These are phyloP conservation scores for Sardinella longiceps DNA, from an alignment of 2,797 vertebrate genomes.

Conservation along the genomic window DNA sequence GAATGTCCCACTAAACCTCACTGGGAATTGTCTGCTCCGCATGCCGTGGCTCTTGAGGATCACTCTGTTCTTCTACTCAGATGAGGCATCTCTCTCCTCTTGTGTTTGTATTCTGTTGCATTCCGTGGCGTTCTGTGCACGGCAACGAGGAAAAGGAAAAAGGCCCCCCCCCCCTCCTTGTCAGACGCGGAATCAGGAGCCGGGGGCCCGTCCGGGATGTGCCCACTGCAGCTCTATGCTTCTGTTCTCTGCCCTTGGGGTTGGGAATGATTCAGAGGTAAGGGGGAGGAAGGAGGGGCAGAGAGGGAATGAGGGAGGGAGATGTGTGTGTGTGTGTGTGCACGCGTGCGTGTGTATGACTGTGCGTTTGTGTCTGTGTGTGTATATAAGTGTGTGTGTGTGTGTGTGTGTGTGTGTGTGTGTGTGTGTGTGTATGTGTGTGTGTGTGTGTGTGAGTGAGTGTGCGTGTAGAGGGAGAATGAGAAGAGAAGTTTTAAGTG, in stretches of 20 bases:
- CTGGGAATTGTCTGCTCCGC: neutral
- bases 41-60: slow-evolving; percentile 24
- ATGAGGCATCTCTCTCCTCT: slow-evolving; percentile 3
- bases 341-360: slow-evolving; percentile 53
- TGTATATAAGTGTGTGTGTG: neutral
- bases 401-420: neutral
- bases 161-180: neutral
- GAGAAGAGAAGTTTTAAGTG: neutral
- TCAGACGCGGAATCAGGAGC: neutral
- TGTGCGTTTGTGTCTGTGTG: neutral
- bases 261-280: slow-evolving; percentile 59
- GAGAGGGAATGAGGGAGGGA: neutral
- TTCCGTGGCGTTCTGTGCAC: neutral
- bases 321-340: slow-evolving; percentile 30
- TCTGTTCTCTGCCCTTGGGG: neutral
- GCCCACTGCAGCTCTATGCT: neutral
- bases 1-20: neutral
- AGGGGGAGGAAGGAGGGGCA: slow-evolving; percentile 34
- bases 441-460: neutral
- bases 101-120: neutral
- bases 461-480: neutral
- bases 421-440: neutral
- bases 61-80: slow-evolving; percentile 27
- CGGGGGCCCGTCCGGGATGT: neutral
- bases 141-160: neutral